Evolutionary conservation across 2,797 vertebrate species (phyloP).

Genomic region (Scolopax bukidnonensis): DNA sequence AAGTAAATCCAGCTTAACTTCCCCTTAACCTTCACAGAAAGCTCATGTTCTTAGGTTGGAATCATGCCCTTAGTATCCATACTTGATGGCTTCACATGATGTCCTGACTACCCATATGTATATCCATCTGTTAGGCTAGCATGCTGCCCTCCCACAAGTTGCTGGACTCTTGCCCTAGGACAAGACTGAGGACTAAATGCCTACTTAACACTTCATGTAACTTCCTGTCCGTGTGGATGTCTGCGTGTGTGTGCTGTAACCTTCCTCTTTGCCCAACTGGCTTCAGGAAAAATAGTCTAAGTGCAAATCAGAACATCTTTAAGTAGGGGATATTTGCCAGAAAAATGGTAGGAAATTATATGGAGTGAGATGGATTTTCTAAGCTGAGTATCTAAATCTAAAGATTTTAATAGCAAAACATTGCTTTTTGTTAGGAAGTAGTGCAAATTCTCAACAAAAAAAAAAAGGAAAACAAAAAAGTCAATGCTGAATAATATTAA

Average conservation of each 20-base stretch:
- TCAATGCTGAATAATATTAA: not conserved
- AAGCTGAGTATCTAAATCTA: not conserved
- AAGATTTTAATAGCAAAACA: not conserved
- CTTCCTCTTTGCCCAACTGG: not conserved
- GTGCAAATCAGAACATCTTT: not conserved
- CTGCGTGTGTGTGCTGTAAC: not conserved
- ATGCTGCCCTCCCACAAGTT: slow-evolving; percentile 43
- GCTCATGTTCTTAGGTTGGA: slow-evolving; percentile 71
- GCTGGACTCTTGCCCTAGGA: slow-evolving; percentile 32
- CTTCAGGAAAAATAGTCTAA: not conserved
- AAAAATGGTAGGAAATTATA: not conserved
- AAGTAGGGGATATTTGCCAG: not conserved
- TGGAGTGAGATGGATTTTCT: not conserved
- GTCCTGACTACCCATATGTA: slow-evolving; percentile 52
- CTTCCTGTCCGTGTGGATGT: not conserved
- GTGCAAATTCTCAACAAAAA: not conserved
- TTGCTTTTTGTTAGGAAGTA: not conserved
- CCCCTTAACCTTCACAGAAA: slow-evolving; percentile 72
- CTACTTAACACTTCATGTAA: slow-evolving; percentile 35
- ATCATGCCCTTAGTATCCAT: slow-evolving; percentile 64
- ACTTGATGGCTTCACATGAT: slow-evolving; percentile 68
- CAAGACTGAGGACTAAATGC: not conserved
- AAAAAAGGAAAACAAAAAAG: not conserved
- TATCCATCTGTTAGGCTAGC: slow-evolving; percentile 64
- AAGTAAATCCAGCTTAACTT: slow-evolving; percentile 68